A percentile compares a stretch with the other conserved stretches of the same genome.
These are phyloP conservation scores for Dufourea novaeangliae DNA, from an alignment of 1,140 invertebrate genomes.

Conservation along the genomic window DNA sequence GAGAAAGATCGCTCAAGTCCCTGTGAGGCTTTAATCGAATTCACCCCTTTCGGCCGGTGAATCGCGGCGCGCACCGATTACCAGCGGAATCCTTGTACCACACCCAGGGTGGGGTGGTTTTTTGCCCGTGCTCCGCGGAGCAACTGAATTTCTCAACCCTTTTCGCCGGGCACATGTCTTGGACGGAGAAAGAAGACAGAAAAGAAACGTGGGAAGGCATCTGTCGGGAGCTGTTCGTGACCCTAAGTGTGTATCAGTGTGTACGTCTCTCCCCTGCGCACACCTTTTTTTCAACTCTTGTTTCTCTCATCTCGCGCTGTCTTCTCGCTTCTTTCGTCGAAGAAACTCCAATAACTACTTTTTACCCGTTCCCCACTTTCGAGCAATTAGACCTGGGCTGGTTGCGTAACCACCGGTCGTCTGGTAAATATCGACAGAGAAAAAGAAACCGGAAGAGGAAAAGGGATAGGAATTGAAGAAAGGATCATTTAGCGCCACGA, in stretches of 20 bases:
- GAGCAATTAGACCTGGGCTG: conserved; percentile 35
- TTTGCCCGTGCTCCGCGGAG: conserved; percentile 51
- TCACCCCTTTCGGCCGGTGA: conserved; percentile 71
- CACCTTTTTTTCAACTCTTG: conserved; percentile 24
- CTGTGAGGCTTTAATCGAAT: conserved; percentile 77
- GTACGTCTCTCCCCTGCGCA: conserved; percentile 38
- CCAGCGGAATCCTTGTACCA: conserved; percentile 67
- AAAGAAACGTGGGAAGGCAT: conserved; percentile 79
- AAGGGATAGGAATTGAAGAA: too few species aligned
- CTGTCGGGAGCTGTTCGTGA: conserved; percentile 69
- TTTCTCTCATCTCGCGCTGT: background rate
- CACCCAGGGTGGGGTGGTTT: conserved; percentile 66
- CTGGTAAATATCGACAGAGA: too few species aligned
- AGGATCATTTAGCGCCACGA: conserved; percentile 7
- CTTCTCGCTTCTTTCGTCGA: conserved; percentile 37
- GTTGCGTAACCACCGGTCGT: conserved; percentile 46
- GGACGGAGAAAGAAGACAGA: too few species aligned
- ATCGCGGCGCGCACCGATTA: conserved; percentile 64
- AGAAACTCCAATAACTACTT: conserved; percentile 10
- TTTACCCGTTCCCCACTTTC: background rate
- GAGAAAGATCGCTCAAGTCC: conserved; percentile 61
- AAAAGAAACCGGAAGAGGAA: too few species aligned
- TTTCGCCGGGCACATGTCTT: conserved; percentile 78
- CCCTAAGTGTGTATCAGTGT: too few species aligned
- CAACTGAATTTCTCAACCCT: conserved; percentile 76